Base-by-base conservation (phyloP, 1,140 invertebrate genomes). In the Plodia interpunctella region DNA sequence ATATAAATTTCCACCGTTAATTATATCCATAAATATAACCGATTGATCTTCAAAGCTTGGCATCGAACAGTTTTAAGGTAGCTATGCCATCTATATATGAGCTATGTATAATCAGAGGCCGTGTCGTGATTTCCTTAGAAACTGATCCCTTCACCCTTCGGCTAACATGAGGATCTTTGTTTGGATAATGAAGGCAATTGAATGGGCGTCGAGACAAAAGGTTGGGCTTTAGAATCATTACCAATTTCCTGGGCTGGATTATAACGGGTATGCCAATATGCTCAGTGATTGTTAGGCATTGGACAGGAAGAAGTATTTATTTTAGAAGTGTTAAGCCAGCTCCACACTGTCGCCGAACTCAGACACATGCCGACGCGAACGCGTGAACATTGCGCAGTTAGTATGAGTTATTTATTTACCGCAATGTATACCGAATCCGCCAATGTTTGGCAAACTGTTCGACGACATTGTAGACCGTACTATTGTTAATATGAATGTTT, bases 81-180 rank as follows among this genome's bases (percentile, higher is more conserved):
- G 13, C 13, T 15, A 32, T n/a, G 15, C 15, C n/a, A 44, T 44
- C 38, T 44, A n/a, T 44, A 44, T 3, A 44, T n/a, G 13, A 44
- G 15, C 15, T 15, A 44, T 13, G 38, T 44, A 15, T n/a, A 44
- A 44, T 44, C 38, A 44, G 13, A 44, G 2, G 15, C 38, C 13
- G n/a, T 44, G 38, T 44, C 38, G 38, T 44, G 13, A 44, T 44
- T 44, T 44, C 38, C 38, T 15, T 15, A 44, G 38, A 44, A 44
- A 44, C 38, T 44, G 2, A 44, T 44, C 38, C 38, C 38, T 44
- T 44, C 15, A 44, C 38, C 38, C 38, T 44, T 15, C 10, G n/a
- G 38, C 38, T 44, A 44, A 44, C 38, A 44, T 44, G 15, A 44
- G 38, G 38, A 17, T 44, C 38, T 44, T 44, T 44, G 38, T 44